Evolutionary conservation across 2,797 vertebrate genomes (phyloP).

Genomic region (Betta splendens): DNA sequence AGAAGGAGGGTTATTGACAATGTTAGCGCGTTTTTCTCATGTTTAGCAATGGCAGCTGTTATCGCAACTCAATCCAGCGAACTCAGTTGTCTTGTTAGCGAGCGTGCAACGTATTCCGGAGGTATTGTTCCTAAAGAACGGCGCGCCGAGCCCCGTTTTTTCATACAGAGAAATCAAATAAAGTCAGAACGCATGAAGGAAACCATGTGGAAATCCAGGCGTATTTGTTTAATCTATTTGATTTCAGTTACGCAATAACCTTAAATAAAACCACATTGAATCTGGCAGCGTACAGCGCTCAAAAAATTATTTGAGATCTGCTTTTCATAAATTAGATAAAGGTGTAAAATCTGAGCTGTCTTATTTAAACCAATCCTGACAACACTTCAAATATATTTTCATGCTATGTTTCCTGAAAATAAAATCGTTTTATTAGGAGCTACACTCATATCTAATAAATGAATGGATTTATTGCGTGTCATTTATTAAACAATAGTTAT

Average conservation of each 20-base stretch:
- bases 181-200: slow-evolving; percentile 4
- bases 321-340: too few relatives aligned
- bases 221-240: background rate
- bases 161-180: slow-evolving; percentile 27
- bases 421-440: background rate
- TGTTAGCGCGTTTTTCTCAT: slow-evolving; percentile 29
- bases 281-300: background rate
- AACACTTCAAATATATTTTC: slow-evolving; percentile 1
- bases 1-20: slow-evolving; percentile 35
- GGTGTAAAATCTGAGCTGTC: background rate
- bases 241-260: background rate
- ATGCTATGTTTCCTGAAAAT: slow-evolving; percentile 4
- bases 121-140: slow-evolving; percentile 19
- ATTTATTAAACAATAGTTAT: background rate
- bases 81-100: slow-evolving; percentile 28
- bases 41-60: slow-evolving; percentile 23
- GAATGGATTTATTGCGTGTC: slow-evolving; percentile 3
- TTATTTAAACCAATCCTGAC: background rate
- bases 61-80: slow-evolving; percentile 23
- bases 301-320: background rate
- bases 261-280: background rate
- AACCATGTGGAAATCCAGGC: background rate
- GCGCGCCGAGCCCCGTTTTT: slow-evolving; percentile 4
- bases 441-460: too few relatives aligned
- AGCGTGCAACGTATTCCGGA: background rate